Evolutionary conservation across 2,888 invertebrate genomes (phyloP), one percentile per base, ranked within the genome.

Genomic region (Acleris emargana): DNA sequence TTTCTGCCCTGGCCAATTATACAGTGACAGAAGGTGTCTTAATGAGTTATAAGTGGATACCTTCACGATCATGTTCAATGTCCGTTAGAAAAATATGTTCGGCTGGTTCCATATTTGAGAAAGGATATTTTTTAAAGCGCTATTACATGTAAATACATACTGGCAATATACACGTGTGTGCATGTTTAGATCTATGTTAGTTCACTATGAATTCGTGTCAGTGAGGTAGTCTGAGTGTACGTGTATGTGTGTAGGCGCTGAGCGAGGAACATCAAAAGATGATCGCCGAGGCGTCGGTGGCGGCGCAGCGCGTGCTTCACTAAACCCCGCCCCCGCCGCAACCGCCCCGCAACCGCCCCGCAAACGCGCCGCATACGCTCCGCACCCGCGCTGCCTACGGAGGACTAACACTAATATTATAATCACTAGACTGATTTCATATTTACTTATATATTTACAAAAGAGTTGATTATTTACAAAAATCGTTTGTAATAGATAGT

Each of bases 231-330:
- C 75, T 51, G 66, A 58, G 69, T 76, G 77, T 72, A 70, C 62
- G 75, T 73, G 77, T 71, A 77, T 68, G 74, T 76, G 80, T 78
- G 78, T 86, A 97, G 97, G 96, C 96, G 84, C 94, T 97, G 88
- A 96, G 97, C 94, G 95, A 94, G 81, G 95, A 97, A 79, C 97
- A 97, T 89, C 96, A 95, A 91, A 96, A 96, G 91, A 93, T 97
- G 89, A 96, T 97, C 82, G 95, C 79, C 63, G 86, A 76, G 73
- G 76, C 75, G 74, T 84, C 86, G 58, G 90, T 86, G 63, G 76
- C 74, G 61, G 80, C 81, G 76, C 90, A 90, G 81, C 82, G 72
- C 73, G 81, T 87, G 72, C 71, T 91, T 57, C 91, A 91, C 87
- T 91, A 42, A 81, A 78, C 74, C 68, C 50, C 54, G 49, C 6